These are phyloP conservation scores for Apteryx owenii DNA, from an alignment of 2,113 vertebrate species.

Conservation along the genomic window DNA sequence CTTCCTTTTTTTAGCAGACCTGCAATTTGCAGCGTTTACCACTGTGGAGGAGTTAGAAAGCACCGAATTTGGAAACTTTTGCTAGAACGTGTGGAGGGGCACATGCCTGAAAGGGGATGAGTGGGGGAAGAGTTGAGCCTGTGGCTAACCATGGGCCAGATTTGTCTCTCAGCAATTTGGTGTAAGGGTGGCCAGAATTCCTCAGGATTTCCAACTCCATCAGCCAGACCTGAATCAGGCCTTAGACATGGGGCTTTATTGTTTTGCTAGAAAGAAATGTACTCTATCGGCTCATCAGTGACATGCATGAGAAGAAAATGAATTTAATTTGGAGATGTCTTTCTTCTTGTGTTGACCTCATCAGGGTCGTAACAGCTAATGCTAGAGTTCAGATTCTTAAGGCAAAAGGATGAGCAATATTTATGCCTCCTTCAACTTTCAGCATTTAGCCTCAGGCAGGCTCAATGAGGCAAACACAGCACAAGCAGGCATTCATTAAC, in stretches of 20 bases:
- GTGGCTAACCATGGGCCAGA: not conserved
- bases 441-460: not conserved
- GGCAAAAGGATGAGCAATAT: not conserved
- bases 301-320: not conserved
- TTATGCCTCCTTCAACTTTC: not conserved
- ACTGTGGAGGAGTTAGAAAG: not conserved
- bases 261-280: not conserved
- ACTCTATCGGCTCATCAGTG: not conserved
- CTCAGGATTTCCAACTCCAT: not conserved
- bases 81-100: not conserved
- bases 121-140: not conserved
- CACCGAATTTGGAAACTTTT: not conserved
- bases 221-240: not conserved
- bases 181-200: not conserved
- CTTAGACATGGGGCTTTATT: not conserved
- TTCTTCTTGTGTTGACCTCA: not conserved
- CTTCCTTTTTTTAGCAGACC: not conserved
- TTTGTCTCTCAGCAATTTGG: accelerated
- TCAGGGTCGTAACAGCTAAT: not conserved
- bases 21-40: not conserved
- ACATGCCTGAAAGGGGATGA: not conserved
- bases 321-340: not conserved
- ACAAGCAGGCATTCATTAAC: not conserved
- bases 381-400: not conserved
- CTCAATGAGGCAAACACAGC: not conserved